Evolutionary conservation across 2,797 vertebrate genomes (phyloP).

Genomic region (Molossus molossus): DNA sequence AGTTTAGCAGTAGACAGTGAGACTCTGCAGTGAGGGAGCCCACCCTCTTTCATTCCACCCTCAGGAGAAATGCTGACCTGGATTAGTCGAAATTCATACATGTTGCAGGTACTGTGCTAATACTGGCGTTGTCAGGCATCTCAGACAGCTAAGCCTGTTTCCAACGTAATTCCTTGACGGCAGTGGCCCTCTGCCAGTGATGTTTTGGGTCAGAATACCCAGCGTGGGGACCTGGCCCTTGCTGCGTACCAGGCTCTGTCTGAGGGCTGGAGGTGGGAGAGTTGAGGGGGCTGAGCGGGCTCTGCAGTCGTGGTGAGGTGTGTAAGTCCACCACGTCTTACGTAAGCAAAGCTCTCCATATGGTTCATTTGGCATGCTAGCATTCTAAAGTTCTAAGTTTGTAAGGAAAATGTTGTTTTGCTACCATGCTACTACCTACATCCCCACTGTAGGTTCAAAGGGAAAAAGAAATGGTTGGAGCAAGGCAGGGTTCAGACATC

Average conservation of each 20-base stretch:
- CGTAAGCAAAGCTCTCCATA: not conserved
- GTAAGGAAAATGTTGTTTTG: constrained; percentile 6
- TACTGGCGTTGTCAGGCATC: not conserved
- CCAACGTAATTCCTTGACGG: not conserved
- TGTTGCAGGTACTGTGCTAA: not conserved
- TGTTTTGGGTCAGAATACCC: not conserved
- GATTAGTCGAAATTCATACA: not conserved
- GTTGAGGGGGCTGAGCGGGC: not conserved
- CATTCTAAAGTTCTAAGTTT: constrained; percentile 8
- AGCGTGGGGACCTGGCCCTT: rapidly evolving
- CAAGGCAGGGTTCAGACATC: not conserved
- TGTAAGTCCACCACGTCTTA: not conserved
- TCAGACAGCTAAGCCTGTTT: not conserved
- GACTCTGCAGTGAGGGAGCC: not conserved
- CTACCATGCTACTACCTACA: not conserved
- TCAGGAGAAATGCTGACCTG: not conserved
- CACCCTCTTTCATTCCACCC: not conserved
- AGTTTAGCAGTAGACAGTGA: not conserved
- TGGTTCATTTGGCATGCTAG: not conserved
- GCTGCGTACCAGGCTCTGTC: not conserved
- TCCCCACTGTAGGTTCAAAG: not conserved
- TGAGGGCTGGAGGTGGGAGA: not conserved
- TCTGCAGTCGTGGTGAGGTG: not conserved
- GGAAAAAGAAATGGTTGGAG: not conserved
- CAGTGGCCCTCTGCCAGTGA: not conserved